Evolutionary conservation across 1,140 invertebrate species (phyloP), one percentile per base, ranked within the genome.

Genomic region (Drosophila miranda): DNA sequence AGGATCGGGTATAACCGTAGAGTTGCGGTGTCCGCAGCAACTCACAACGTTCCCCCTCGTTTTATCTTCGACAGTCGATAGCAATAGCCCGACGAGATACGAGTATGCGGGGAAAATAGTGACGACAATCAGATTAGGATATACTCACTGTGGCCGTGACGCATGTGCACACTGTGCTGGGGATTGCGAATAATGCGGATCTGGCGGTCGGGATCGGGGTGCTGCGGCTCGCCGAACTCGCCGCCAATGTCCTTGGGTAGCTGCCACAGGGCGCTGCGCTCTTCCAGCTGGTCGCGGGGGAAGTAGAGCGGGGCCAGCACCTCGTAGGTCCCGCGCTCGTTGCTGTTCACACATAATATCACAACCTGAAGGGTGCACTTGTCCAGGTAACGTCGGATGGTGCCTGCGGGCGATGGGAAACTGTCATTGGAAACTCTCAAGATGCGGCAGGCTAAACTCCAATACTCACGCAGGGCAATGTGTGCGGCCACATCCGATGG

Each of bases 111-210:
- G 8, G 3, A 34, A 42, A 68, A 48, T 51, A 55, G 26, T 68
- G 66, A 68, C 64, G 66, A 42, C 41, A 42, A n/a, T 2, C 6
- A 46, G 11, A 38, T 48, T 43, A 14, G 23, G 2, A 2, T 13
- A 38, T 28, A 75, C 79, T 80, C 38, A 90, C 89, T 55, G 26
- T 78, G 79, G 14, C 74, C 68, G 72, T 90, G 78, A 74, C 81
- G 75, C 81, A 91, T 91, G 54, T 92, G 90, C 38, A 93, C 91
- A 74, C 93, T 93, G 83, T 96, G 95, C 89, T 96, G 95, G 81
- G 97, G 97, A 94, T 98, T 98, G 91, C 97, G 96, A 87, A 97
- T 96, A 76, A 98, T 98, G 82, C 97, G 93, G 75, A 98, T 98
- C 90, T 97, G 95, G 67, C 97, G 91, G 90, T 98, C 97, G 19